These are phyloP conservation scores for human DNA, from an alignment of 2,113 vertebrate genomes.

Conservation along the genomic window DNA sequence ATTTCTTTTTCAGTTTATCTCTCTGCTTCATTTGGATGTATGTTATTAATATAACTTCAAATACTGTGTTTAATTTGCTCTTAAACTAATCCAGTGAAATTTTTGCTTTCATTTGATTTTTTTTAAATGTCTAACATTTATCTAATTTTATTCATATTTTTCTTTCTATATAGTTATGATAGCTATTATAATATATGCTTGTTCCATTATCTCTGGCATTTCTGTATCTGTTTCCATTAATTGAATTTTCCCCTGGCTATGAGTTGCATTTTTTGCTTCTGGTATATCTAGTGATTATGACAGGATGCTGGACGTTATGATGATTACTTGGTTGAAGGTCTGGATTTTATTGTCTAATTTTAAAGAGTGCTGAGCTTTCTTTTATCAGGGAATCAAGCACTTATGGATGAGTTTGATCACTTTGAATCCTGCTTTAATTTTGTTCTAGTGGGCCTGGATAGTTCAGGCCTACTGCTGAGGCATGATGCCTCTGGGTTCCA, in stretches of 20 bases:
- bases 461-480: background rate
- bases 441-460: background rate
- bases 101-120: background rate
- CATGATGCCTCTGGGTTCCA: background rate
- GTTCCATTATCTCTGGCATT: background rate
- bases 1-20: background rate
- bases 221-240: background rate
- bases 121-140: background rate
- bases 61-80: background rate
- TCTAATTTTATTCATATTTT: background rate
- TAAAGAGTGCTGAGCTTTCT: background rate
- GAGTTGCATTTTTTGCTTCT: background rate
- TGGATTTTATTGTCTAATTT: background rate
- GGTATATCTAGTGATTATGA: background rate
- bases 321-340: background rate
- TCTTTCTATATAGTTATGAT: background rate
- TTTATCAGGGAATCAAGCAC: background rate
- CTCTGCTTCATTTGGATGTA: background rate
- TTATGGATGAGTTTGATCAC: background rate
- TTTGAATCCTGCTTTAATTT: background rate
- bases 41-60: background rate
- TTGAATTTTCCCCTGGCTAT: background rate
- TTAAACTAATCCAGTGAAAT: background rate
- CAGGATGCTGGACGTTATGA: background rate
- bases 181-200: background rate